Evolutionary conservation across 2,888 invertebrate species (phyloP).

Genomic region (Apamea anceps): DNA sequence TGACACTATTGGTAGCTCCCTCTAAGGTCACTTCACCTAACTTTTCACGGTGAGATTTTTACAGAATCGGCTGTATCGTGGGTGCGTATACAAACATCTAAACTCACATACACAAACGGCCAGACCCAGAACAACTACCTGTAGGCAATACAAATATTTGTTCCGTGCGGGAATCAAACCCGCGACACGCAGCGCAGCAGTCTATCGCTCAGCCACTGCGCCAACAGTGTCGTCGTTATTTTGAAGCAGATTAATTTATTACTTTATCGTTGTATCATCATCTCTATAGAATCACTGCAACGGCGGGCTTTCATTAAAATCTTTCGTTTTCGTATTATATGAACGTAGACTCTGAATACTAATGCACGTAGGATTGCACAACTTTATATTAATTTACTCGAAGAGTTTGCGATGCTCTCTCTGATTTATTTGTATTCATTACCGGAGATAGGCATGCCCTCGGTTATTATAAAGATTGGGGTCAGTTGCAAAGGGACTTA

Average conservation of each 20-base stretch:
- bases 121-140: too few species aligned
- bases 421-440: conserved; percentile 88
- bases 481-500: conserved; percentile 71
- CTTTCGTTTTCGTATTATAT: conserved; percentile 87
- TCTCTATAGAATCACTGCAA: conserved; percentile 74
- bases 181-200: too few species aligned
- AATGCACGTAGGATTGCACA: conserved; percentile 87
- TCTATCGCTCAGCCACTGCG: too few species aligned
- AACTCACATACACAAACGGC: too few species aligned
- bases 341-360: conserved; percentile 86
- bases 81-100: too few species aligned
- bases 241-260: not conserved
- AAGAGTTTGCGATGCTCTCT: conserved; percentile 81
- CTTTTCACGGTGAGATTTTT: too few species aligned
- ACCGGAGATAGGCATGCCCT: conserved; percentile 70
- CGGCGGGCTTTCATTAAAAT: conserved; percentile 87
- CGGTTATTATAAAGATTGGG: conserved; percentile 71
- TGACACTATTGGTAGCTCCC: too few species aligned
- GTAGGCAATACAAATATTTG: too few species aligned
- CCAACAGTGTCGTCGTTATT: not conserved
- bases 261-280: conserved; percentile 37
- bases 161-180: too few species aligned
- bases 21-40: too few species aligned
- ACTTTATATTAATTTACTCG: conserved; percentile 89
- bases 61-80: too few species aligned